Conservation (phyloP, 2,113 vertebrate species). For the Poeciliopsis occidentalis region DNA sequence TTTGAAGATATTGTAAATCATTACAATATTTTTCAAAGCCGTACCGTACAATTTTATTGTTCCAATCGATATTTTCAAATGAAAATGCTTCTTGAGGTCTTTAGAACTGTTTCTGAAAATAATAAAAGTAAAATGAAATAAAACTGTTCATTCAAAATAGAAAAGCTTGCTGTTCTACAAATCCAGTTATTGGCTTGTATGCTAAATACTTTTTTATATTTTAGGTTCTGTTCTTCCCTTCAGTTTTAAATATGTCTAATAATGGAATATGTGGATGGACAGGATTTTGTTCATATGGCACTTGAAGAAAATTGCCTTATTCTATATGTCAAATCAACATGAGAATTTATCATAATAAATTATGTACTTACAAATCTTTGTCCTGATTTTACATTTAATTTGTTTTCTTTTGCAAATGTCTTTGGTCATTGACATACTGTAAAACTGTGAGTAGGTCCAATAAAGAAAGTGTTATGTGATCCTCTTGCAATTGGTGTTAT, state of each 20-base stretch:
- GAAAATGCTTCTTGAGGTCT: not conserved
- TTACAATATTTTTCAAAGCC: not conserved
- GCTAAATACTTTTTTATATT: not conserved
- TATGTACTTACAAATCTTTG: not conserved
- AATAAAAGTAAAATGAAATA: not conserved
- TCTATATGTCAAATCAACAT: not conserved
- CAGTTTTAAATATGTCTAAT: not conserved
- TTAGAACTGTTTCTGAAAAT: not conserved
- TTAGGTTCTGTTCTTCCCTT: not conserved
- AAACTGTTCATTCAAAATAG: not conserved
- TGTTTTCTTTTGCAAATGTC: not conserved
- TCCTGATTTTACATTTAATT: not conserved
- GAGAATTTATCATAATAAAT: not conserved
- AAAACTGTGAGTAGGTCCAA: slow-evolving; percentile 9
- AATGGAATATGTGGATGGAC: not conserved
- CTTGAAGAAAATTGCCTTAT: not conserved
- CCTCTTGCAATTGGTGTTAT: slow-evolving; percentile 5
- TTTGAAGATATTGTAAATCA: not conserved
- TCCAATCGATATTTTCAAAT: not conserved
- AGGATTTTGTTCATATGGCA: not conserved
- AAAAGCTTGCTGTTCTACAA: not conserved
- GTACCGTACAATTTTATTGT: not conserved
- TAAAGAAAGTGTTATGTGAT: not conserved
- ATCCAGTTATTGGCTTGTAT: not conserved
- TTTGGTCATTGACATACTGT: not conserved